These are phyloP conservation scores for Globodera ellingtonae DNA, from an alignment of 1,140 invertebrate species.

Conservation along the genomic window DNA sequence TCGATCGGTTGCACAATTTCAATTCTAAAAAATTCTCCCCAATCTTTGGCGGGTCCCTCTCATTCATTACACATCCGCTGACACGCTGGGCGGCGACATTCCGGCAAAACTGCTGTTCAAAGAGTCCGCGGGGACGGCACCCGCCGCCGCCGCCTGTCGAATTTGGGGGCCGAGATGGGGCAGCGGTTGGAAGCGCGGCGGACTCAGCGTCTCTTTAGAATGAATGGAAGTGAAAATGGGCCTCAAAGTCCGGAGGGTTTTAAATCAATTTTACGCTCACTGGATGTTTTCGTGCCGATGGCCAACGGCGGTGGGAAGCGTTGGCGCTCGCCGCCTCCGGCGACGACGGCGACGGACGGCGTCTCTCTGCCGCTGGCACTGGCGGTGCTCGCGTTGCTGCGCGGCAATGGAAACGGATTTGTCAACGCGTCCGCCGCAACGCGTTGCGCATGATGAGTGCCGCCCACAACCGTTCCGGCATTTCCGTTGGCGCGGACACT, in stretches of 20 bases:
- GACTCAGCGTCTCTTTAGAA: conserved; percentile 27
- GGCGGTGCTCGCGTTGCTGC: neutral
- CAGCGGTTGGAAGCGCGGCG: conserved; percentile 29
- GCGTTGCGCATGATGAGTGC: neutral
- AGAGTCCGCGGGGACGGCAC: conserved; percentile 38
- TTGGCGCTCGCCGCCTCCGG: neutral
- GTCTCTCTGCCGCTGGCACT: neutral
- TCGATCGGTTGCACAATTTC: too few relatives aligned
- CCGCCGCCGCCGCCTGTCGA: neutral
- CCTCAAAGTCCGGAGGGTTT: conserved; percentile 32
- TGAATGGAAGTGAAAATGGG: neutral
- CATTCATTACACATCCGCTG: conserved; percentile 29
- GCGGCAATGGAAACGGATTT: neutral
- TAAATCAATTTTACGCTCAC: neutral
- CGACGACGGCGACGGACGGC: neutral
- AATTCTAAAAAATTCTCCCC: too few relatives aligned
- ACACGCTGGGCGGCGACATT: conserved; percentile 38
- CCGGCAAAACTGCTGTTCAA: conserved; percentile 43
- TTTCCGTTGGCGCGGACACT: neutral
- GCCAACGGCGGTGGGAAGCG: neutral
- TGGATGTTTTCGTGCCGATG: neutral
- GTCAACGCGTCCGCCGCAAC: neutral
- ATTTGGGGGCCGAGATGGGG: conserved; percentile 34
- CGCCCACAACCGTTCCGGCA: neutral
- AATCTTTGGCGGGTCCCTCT: neutral